Evolutionary conservation across 2,797 vertebrate species (phyloP), one percentile per base, ranked within the genome.

Genomic region (Cichlasoma orientale): DNA sequence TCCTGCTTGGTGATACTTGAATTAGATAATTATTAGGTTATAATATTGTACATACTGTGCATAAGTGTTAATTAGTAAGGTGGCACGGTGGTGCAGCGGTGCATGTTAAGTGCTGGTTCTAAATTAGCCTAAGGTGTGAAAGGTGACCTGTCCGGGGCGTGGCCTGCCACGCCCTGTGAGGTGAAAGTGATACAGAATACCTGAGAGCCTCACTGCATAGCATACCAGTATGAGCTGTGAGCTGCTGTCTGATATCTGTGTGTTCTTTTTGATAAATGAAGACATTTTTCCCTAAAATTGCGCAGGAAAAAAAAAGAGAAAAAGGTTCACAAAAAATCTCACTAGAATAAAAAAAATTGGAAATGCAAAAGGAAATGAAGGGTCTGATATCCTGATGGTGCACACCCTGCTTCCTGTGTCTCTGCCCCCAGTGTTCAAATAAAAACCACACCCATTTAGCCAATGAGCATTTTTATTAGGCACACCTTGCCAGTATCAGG

Each of bases 1-100:
- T 19, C 23, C 23, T 29, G 61, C 38, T 66, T 0, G 0, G 16
- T 27, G 38, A 16, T 12, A 47, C 41, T 47, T 3, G 0, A 27
- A 47, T 66, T 7, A 12, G 38, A 19, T 66, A 19, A 25, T 61
- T 25, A 41, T 63, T 41, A 25, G 59, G 36, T 44, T 63, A 25
- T 63, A 63, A 63, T 5, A 63, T 2, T 38, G 33, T 59, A 33
- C 13, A 63, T 9, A 25, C 59, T 25, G 38, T 11, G 4, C 0
- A 9, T 63, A 25, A 0, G 14, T 11, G 36, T 63, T 18, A 5
- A 18, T 25, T 41, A 44, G 13, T 44, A 27, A 27, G 44, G 14
- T 38, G 36, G 11, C 10, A 38, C 3, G 36, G 1, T 38, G 36
- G 36, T 41, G 38, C 38, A 13, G 38, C 12, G 13, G 41, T 44